A percentile compares a stretch with the other conserved stretches of the same genome.
These are phyloP conservation scores for Protodeltote pygarga DNA, from an alignment of 2,888 invertebrate genomes.

Conservation along the genomic window DNA sequence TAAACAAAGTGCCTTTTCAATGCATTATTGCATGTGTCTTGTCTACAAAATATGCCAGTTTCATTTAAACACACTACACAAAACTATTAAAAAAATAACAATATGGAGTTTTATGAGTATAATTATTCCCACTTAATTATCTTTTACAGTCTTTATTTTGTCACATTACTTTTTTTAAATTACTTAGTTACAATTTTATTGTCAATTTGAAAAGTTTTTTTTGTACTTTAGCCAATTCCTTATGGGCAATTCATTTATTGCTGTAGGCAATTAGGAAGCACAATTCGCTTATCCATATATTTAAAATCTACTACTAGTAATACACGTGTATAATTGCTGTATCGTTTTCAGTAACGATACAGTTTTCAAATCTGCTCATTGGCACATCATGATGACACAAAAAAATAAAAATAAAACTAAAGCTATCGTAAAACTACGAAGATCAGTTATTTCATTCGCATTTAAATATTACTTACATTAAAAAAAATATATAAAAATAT, in stretches of 20 bases:
- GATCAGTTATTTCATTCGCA: constrained; percentile 77
- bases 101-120: constrained; percentile 23
- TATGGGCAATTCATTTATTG: constrained; percentile 24
- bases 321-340: constrained; percentile 62
- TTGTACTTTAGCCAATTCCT: constrained; percentile 48
- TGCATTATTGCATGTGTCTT: no score
- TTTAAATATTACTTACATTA: constrained; percentile 66
- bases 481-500: constrained; percentile 55
- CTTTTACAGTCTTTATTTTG: constrained; percentile 42
- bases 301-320: constrained; percentile 70
- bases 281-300: constrained; percentile 73
- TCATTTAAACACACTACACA: constrained; percentile 35
- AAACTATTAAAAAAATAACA: constrained; percentile 19
- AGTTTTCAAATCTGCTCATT: constrained; percentile 70
- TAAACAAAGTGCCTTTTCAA: constrained; percentile 42
- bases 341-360: constrained; percentile 54
- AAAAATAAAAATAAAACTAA: constrained; percentile 61
- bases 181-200: constrained; percentile 17
- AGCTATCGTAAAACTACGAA: constrained; percentile 71
- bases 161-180: constrained; percentile 14
- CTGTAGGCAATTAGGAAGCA: constrained; percentile 75
- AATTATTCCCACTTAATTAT: constrained; percentile 36
- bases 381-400: constrained; percentile 84
- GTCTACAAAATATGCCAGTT: constrained; percentile 41
- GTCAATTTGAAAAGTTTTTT: constrained; percentile 2